Percentiles rank a stretch among this genome's conserved stretches.
phyloP scores from a whole-genome alignment of 2,888 invertebrate species.

The Drosophila hawaiiensis region DNA sequence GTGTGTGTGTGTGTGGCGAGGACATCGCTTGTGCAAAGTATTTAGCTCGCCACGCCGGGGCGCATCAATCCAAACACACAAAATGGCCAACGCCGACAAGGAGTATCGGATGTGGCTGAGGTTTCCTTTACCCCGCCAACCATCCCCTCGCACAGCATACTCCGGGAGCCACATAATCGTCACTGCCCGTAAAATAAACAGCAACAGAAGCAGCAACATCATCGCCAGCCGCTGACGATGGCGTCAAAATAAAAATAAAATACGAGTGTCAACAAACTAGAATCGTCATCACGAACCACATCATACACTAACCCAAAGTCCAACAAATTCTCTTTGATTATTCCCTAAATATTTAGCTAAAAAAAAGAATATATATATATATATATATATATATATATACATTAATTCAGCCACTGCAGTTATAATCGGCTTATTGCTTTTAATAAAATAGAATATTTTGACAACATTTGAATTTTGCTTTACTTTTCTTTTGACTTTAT shows the following conservation, averaged over 20 bases:
- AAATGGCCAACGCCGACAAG: constrained; percentile 72
- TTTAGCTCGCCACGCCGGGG: constrained; percentile 76
- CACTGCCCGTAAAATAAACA: constrained; percentile 81
- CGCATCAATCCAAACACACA: constrained; percentile 81
- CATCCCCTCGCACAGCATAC: constrained; percentile 1
- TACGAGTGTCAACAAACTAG: constrained; percentile 18
- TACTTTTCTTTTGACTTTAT: too few species aligned
- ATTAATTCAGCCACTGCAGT: background rate
- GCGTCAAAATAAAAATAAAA: constrained; percentile 81
- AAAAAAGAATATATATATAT: too few species aligned
- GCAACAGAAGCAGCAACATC: constrained; percentile 46
- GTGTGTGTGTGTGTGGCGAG: constrained; percentile 32
- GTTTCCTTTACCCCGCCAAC: constrained; percentile 56
- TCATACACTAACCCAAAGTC: constrained; percentile 20
- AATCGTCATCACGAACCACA: rapidly evolving
- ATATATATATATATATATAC: too few species aligned
- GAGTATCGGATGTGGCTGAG: constrained; percentile 81
- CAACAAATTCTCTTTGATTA: background rate
- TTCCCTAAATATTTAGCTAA: too few species aligned
- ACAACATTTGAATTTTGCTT: too few species aligned
- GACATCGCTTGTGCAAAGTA: constrained; percentile 75
- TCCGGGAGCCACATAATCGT: constrained; percentile 69
- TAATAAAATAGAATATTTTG: background rate
- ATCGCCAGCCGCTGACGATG: constrained; percentile 42
- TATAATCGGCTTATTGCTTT: background rate